A percentile compares a stretch with the other conserved stretches of the same genome.
Conservation (phyloP, 2,797 vertebrate genomes). For the Falco cherrug region DNA sequence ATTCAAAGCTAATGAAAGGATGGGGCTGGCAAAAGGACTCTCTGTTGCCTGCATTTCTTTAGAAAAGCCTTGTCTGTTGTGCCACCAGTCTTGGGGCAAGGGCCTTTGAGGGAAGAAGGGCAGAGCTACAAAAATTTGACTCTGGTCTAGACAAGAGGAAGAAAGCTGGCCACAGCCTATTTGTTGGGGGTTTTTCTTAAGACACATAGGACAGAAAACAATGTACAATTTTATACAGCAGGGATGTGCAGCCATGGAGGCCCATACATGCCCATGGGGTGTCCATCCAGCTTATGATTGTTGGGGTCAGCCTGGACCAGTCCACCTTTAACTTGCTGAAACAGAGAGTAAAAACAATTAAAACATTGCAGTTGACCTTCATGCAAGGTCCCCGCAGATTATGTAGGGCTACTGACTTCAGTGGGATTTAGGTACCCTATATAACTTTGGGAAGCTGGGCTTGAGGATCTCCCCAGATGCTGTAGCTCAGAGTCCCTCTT, state of each 20-base stretch:
- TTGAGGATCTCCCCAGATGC: background rate
- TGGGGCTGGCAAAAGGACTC: background rate
- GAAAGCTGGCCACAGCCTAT: background rate
- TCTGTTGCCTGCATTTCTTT: background rate
- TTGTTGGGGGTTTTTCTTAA: background rate
- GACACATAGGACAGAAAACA: background rate
- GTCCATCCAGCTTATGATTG: background rate
- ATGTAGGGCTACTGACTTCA: background rate
- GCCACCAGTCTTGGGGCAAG: background rate
- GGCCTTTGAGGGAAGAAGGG: background rate
- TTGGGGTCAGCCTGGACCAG: background rate
- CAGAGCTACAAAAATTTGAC: background rate
- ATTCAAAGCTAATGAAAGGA: background rate
- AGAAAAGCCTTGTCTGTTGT: background rate
- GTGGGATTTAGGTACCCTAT: background rate
- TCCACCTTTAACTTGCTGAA: background rate
- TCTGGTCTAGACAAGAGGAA: background rate
- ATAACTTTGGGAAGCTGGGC: background rate
- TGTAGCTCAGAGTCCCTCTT: background rate
- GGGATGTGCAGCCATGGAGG: background rate
- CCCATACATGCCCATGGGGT: accelerated
- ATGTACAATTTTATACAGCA: background rate
- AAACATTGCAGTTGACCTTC: background rate
- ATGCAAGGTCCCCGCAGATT: accelerated
- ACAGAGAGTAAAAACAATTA: background rate